Conservation (phyloP, 2,888 invertebrate species). For the Cynaeus angustus region DNA sequence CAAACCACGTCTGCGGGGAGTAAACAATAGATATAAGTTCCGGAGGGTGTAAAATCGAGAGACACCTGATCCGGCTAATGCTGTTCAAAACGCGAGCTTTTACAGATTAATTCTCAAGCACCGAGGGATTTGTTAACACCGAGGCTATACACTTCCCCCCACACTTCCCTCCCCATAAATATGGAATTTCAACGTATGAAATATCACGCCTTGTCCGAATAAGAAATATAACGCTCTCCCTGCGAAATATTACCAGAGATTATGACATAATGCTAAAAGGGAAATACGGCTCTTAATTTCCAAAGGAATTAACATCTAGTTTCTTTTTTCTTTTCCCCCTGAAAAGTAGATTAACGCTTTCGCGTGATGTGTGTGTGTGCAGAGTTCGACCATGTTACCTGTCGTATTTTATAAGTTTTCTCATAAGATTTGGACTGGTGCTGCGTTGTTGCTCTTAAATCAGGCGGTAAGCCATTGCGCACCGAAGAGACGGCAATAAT, state of each 20-base stretch:
- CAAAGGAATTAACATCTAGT: constrained; percentile 40
- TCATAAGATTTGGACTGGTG: constrained; percentile 60
- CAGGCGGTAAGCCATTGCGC: constrained; percentile 53
- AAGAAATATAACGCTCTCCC: constrained; percentile 54
- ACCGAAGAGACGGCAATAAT: constrained; percentile 51
- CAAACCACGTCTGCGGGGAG: constrained; percentile 24
- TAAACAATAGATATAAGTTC: constrained; percentile 40
- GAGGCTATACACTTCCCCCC: constrained; percentile 49
- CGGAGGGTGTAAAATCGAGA: constrained; percentile 46
- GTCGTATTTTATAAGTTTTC: constrained; percentile 63
- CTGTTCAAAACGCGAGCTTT: constrained; percentile 60
- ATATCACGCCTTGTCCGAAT: constrained; percentile 65
- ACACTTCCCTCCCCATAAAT: constrained; percentile 60
- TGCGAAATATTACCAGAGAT: constrained; percentile 43
- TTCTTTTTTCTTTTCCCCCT: constrained; percentile 24
- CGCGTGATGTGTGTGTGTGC: constrained; percentile 24
- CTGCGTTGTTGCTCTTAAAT: constrained; percentile 59
- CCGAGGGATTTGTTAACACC: constrained; percentile 64
- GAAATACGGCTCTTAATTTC: constrained; percentile 42
- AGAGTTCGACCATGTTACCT: constrained; percentile 22
- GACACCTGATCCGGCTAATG: constrained; percentile 63
- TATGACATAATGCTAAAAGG: constrained; percentile 44
- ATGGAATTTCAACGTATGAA: constrained; percentile 65
- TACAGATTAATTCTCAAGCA: constrained; percentile 63
- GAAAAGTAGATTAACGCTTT: background rate